These are phyloP conservation scores for Micrasema minimum DNA, from an alignment of 1,140 invertebrate species.

Conservation along the genomic window DNA sequence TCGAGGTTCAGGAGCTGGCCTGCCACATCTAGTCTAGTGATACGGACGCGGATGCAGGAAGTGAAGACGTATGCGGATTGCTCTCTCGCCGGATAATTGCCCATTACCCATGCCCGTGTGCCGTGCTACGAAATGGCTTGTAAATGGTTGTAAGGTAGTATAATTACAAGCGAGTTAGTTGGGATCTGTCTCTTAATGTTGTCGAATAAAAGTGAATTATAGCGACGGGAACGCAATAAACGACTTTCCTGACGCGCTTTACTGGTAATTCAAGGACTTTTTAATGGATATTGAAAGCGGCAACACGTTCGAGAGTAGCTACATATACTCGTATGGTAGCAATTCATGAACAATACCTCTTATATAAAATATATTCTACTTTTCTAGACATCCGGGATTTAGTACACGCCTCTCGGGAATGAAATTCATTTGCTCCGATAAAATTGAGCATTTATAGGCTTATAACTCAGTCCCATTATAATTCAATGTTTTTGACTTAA, in stretches of 20 bases:
- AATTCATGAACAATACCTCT: no score
- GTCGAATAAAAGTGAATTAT: constrained; percentile 27
- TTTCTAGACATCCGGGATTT: no score
- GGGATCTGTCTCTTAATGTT: constrained; percentile 12
- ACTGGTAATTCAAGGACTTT: constrained; percentile 5
- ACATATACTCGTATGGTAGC: no score
- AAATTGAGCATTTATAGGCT: no score
- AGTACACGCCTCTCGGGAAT: no score
- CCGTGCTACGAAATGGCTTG: constrained; percentile 7
- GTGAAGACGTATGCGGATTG: constrained; percentile 17
- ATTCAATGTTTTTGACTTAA: no score
- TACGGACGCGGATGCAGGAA: constrained; percentile 43
- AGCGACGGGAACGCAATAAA: constrained; percentile 5
- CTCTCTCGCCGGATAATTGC: constrained; percentile 31
- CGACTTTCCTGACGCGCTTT: background rate
- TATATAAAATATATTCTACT: no score
- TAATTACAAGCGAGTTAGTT: constrained; percentile 24
- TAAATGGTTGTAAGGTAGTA: background rate
- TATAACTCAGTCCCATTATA: no score
- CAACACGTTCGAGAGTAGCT: no score
- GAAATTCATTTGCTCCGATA: no score
- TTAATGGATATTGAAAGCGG: background rate
- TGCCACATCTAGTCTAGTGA: background rate
- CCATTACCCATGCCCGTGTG: constrained; percentile 4
- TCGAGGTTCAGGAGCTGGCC: background rate